Base-by-base conservation (phyloP, 2,113 vertebrate species). In the Phainopepla nitens region DNA sequence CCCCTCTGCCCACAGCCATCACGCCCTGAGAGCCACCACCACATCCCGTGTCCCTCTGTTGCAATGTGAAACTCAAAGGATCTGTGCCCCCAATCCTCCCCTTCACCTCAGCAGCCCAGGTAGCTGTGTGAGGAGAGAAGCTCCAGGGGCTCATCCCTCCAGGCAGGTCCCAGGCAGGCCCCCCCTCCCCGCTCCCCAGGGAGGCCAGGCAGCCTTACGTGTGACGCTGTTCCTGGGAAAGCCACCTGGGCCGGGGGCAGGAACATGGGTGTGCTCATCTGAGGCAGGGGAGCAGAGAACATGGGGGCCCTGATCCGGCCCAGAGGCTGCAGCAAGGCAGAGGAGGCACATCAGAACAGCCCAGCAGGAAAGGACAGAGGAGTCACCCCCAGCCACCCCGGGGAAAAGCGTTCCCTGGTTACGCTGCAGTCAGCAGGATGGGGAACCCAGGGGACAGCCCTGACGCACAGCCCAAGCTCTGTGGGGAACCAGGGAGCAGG, bases 231-330 rank as follows among this genome's bases (percentile, higher is more conserved):
- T 36, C 96, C 98, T 2, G 97, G 91, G 71, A 97, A 98, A 19
- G 98, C 96, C 31, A 97, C 97, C 94, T 98, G 98, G 49, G 97
- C 97, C 3, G 98, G 96, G 42, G 98, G 97, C 97, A 98, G 91
- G 97, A 98, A 98, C 97, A 98, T 93, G 45, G 97, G 97, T 2
- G 95, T 94, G 94, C 95, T 98, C 73, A 98, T 98, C 95, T 98
- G 98, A 18, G 98, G 96, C 97, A 98, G 62, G 0, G 98, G 97
- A 73, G 97, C 97, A 27, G 98, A 97, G 90, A 98, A 98, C 93
- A 98, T 87, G 73, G 90, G 95, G 58, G 97, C 96, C 65, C 97
- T 90, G 94, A 98, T 98, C 42, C 98, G 97, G 61, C 98, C 69
- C 31, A 98, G 98, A 22, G 98, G 97, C 98, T 98, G 97, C 44